Evolutionary conservation across 2,797 vertebrate genomes (phyloP).

Genomic region (Hafferia zeledoni): DNA sequence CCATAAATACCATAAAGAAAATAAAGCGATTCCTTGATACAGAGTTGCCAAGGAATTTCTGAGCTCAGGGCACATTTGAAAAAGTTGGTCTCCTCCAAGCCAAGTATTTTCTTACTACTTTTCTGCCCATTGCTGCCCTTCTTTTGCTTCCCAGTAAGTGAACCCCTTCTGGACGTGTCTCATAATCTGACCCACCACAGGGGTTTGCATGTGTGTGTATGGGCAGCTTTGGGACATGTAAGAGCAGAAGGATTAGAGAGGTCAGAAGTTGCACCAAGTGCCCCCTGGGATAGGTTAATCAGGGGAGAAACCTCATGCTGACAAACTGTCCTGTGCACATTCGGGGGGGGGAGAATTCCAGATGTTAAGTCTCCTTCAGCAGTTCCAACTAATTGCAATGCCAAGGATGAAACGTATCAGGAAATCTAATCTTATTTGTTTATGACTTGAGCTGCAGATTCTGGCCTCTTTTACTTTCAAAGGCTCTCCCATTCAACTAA

Average conservation of each 20-base stretch:
- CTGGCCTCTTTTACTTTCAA: not conserved
- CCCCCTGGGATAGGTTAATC: not conserved
- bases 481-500: not conserved
- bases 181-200: not conserved
- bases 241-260: not conserved
- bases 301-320: not conserved
- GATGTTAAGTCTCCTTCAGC: not conserved
- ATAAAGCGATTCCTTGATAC: conserved; percentile 8
- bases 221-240: not conserved
- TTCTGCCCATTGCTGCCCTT: not conserved
- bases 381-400: not conserved
- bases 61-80: conserved; percentile 18
- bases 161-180: not conserved
- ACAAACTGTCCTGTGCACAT: not conserved
- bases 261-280: not conserved
- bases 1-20: conserved; percentile 54
- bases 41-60: conserved; percentile 43
- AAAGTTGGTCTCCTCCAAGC: not conserved
- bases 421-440: not conserved
- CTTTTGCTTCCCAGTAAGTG: not conserved
- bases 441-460: not conserved
- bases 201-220: not conserved
- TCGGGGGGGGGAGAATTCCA: not conserved
- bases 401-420: not conserved
- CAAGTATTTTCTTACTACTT: conserved; percentile 19